phyloP scores from a whole-genome alignment of 37 sponge, comb jelly and placozoan species.

The Hexactinellida sp. region DNA sequence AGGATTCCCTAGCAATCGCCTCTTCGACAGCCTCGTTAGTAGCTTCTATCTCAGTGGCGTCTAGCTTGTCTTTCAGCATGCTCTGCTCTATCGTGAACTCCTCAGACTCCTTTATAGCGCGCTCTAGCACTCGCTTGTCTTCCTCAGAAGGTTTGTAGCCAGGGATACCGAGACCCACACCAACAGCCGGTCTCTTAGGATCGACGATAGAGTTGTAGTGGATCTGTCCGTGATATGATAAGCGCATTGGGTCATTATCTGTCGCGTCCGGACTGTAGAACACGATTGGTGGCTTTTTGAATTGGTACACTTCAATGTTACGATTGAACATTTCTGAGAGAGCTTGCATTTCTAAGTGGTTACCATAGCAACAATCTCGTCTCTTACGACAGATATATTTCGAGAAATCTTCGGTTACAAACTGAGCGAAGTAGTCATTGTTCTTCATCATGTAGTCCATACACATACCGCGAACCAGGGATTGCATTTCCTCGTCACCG shows the following conservation, averaged over 20 bases:
- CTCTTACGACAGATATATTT: slow-evolving; percentile 78
- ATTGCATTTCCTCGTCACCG: slow-evolving; percentile 94
- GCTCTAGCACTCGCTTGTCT: slow-evolving; percentile 43
- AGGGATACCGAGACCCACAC: slow-evolving; percentile 88
- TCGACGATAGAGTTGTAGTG: slow-evolving; percentile 93
- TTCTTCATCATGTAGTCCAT: slow-evolving; percentile 98
- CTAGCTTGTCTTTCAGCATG: slow-evolving; percentile 71
- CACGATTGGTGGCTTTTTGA: slow-evolving; percentile 79
- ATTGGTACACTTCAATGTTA: slow-evolving; percentile 78
- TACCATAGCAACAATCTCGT: slow-evolving; percentile 73
- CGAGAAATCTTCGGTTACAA: slow-evolving; percentile 78
- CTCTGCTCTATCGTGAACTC: slow-evolving; percentile 49
- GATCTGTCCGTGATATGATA: slow-evolving; percentile 73
- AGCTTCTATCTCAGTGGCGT: slow-evolving; percentile 60
- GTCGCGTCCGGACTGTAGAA: slow-evolving; percentile 81
- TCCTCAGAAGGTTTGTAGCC: slow-evolving; percentile 85
- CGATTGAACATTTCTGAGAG: slow-evolving; percentile 92
- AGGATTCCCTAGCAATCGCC: slow-evolving; percentile 81
- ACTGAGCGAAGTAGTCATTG: slow-evolving; percentile 87
- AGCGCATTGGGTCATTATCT: slow-evolving; percentile 82
- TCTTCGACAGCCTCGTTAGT: slow-evolving; percentile 74
- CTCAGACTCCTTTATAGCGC: slow-evolving; percentile 55
- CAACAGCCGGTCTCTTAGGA: slow-evolving; percentile 74
- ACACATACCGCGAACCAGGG: slow-evolving; percentile 54
- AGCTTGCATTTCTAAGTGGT: slow-evolving; percentile 98